These are phyloP conservation scores for Clivina fossor DNA, from an alignment of 2,888 invertebrate species.

Conservation along the genomic window DNA sequence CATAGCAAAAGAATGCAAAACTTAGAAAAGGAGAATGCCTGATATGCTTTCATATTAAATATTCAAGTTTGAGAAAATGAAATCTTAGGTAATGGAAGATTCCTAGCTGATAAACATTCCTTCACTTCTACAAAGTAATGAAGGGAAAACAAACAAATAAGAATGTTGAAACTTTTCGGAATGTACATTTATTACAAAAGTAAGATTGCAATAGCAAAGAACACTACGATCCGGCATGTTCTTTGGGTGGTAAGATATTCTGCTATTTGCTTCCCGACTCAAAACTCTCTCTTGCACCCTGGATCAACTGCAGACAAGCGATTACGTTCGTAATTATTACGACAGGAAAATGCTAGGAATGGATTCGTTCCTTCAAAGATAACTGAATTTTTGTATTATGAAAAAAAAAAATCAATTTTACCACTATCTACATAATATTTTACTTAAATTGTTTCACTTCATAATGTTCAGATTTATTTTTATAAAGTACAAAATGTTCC, in stretches of 20 bases:
- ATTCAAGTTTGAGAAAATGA: slow-evolving; percentile 25
- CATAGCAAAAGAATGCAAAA: slow-evolving; percentile 4
- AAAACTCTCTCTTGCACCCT: background rate
- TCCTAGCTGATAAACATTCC: slow-evolving; percentile 25
- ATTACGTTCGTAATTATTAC: slow-evolving; percentile 10
- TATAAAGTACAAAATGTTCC: too few species aligned
- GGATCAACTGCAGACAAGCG: background rate
- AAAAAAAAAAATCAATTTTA: too few species aligned
- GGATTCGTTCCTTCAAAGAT: background rate
- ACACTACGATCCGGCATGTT: background rate
- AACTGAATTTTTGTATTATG: too few species aligned
- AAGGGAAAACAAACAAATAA: slow-evolving; percentile 20
- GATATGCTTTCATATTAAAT: slow-evolving; percentile 28
- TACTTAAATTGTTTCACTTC: too few species aligned
- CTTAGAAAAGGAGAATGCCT: slow-evolving; percentile 20
- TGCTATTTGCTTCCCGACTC: background rate
- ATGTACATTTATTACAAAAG: slow-evolving; percentile 19
- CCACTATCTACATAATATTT: too few species aligned
- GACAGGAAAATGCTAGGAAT: slow-evolving; percentile 11
- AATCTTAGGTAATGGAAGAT: slow-evolving; percentile 30
- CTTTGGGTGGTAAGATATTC: slow-evolving; percentile 1
- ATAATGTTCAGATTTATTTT: too few species aligned
- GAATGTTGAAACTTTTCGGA: slow-evolving; percentile 15
- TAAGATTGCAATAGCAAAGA: background rate
- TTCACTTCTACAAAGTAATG: slow-evolving; percentile 23